These are phyloP conservation scores for Pomatostomus ruficeps DNA, from an alignment of 2,113 vertebrate genomes.

Conservation along the genomic window DNA sequence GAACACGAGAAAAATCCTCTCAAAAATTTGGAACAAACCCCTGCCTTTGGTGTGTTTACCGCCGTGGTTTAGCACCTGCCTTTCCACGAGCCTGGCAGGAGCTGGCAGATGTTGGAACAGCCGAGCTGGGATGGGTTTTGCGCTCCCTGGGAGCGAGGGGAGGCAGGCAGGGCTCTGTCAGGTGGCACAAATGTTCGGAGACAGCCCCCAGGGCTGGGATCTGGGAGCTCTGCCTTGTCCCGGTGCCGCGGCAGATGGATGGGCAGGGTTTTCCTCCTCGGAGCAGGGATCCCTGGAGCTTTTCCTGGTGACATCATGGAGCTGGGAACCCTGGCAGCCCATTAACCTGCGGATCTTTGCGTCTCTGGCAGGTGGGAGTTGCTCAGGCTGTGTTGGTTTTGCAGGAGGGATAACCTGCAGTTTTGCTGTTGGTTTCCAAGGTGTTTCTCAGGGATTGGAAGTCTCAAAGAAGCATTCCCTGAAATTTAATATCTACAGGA, in stretches of 20 bases:
- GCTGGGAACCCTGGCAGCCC: not conserved
- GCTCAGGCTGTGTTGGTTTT: not conserved
- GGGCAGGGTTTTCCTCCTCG: not conserved
- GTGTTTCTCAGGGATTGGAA: not conserved
- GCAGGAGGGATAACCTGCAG: not conserved
- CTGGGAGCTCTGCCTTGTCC: not conserved
- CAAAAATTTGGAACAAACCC: not conserved
- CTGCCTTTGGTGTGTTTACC: not conserved
- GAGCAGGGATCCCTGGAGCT: not conserved
- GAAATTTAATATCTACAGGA: not conserved
- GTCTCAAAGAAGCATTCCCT: not conserved
- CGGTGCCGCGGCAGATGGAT: not conserved
- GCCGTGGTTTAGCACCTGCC: accelerated
- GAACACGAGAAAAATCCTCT: not conserved
- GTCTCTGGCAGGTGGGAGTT: not conserved
- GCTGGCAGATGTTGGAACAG: not conserved
- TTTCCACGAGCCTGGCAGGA: not conserved
- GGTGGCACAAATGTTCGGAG: slow-evolving; percentile 16
- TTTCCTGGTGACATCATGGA: slow-evolving; percentile 29
- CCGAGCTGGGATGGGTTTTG: accelerated
- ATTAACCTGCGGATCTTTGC: not conserved
- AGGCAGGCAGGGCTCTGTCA: not conserved
- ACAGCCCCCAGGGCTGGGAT: not conserved
- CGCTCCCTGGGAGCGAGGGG: not conserved
- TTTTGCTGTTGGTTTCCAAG: not conserved